Percentiles rank a stretch among this genome's conserved stretches.
Evolutionary conservation across 2,797 vertebrate genomes (phyloP).

Genomic region (Fistularia commersonii): DNA sequence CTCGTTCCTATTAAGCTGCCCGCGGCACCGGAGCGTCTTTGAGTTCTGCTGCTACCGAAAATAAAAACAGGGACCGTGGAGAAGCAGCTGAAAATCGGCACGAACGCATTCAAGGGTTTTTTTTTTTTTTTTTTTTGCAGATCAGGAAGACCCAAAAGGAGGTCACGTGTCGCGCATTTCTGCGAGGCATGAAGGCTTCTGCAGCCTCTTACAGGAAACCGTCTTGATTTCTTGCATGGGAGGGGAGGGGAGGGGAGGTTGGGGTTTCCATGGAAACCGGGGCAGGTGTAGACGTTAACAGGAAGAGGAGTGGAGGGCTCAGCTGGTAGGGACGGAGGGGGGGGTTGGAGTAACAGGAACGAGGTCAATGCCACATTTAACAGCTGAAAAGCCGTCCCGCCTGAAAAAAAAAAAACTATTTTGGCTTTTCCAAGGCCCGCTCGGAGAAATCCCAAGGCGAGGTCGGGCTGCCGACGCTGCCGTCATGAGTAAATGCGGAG

Average conservation of each 20-base stretch:
- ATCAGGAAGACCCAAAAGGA: slow-evolving; percentile 31
- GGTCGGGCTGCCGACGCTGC: no score
- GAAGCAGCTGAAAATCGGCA: no score
- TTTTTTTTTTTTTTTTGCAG: no score
- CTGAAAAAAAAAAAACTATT: slow-evolving; percentile 22
- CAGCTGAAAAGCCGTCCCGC: slow-evolving; percentile 6
- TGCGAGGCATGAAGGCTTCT: slow-evolving; percentile 22
- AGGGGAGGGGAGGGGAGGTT: slow-evolving; percentile 38
- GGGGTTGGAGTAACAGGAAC: slow-evolving; percentile 38
- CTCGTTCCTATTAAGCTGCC: no score
- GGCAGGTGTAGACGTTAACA: slow-evolving; percentile 64
- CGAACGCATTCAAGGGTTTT: no score
- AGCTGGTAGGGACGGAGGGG: slow-evolving; percentile 31
- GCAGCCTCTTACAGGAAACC: slow-evolving; percentile 66
- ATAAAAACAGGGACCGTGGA: no score
- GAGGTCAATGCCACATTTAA: slow-evolving; percentile 47
- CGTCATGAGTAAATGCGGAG: no score
- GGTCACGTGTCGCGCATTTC: slow-evolving; percentile 30
- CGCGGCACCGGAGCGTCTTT: no score
- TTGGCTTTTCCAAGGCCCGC: slow-evolving; percentile 37
- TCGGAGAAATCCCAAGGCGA: no score
- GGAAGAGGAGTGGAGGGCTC: slow-evolving; percentile 47
- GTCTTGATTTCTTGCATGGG: slow-evolving; percentile 30
- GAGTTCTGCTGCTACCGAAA: background rate
- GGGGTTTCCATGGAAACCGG: slow-evolving; percentile 69